Evolutionary conservation across 1,140 invertebrate species (phyloP).

Genomic region (Trichonephila inaurata): DNA sequence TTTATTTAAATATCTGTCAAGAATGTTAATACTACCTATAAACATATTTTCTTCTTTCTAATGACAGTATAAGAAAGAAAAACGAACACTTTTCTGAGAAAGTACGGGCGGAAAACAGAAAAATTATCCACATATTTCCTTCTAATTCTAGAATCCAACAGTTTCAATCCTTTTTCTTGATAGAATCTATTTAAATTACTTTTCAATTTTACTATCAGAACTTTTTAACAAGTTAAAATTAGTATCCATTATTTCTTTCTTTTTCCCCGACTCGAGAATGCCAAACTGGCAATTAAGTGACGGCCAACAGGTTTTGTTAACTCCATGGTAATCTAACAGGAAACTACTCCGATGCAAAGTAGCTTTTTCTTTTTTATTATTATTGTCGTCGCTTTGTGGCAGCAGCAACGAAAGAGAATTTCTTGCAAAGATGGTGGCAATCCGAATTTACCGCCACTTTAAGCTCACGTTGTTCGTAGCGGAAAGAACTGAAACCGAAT

Average conservation of each 20-base stretch:
- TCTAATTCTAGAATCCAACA: background rate
- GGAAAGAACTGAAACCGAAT: background rate
- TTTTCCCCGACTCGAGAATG: background rate
- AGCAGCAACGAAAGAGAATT: background rate
- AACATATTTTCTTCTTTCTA: background rate
- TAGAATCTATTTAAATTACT: background rate
- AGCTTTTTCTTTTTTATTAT: background rate
- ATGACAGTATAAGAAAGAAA: background rate
- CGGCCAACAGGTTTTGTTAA: background rate
- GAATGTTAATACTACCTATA: background rate
- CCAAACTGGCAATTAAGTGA: background rate
- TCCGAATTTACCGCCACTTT: constrained; percentile 19
- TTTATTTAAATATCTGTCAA: too few relatives aligned
- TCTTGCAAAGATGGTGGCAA: background rate
- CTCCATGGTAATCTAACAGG: background rate
- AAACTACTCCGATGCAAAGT: background rate
- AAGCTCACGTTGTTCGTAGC: background rate
- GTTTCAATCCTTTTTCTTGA: background rate
- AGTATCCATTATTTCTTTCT: background rate
- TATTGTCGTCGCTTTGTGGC: background rate
- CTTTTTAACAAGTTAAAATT: background rate
- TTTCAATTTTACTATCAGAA: background rate
- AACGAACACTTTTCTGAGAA: background rate
- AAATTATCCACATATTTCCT: background rate
- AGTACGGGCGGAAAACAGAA: too few relatives aligned